Percentiles rank a stretch among this genome's conserved stretches.
phyloP scores from a whole-genome alignment of 2,888 invertebrate genomes.

The Napeogenes sylphis region DNA sequence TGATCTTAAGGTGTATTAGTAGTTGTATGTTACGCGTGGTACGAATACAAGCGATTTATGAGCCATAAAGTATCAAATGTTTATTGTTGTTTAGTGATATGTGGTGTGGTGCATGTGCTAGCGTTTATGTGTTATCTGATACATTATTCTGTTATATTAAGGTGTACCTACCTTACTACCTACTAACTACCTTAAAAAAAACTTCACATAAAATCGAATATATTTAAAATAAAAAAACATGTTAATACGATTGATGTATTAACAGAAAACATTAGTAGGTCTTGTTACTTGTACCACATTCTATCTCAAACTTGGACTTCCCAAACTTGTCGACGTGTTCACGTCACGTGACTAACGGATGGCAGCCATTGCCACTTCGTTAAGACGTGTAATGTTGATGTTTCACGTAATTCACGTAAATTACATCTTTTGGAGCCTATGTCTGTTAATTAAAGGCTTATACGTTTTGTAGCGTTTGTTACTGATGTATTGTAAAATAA shows the following conservation, averaged over 20 bases:
- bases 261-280: no score
- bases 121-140: not conserved
- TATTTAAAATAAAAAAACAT: no score
- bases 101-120: not conserved
- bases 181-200: no score
- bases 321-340: slow-evolving; percentile 44
- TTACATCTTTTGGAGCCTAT: slow-evolving; percentile 25
- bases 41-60: slow-evolving; percentile 11
- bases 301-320: slow-evolving; percentile 42
- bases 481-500: not conserved
- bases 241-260: no score
- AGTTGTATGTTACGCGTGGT: slow-evolving; percentile 13
- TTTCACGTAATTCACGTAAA: slow-evolving; percentile 33
- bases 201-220: no score
- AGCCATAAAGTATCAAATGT: slow-evolving; percentile 19
- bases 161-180: no score
- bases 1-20: slow-evolving; percentile 18
- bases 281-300: slow-evolving; percentile 11
- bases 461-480: slow-evolving; percentile 20
- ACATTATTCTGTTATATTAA: no score
- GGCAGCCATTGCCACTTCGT: slow-evolving; percentile 34
- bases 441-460: slow-evolving; percentile 35
- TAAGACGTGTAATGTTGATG: slow-evolving; percentile 33
- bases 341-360: slow-evolving; percentile 43
- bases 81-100: slow-evolving; percentile 14